These are phyloP conservation scores for Lophius americanus DNA, from an alignment of 2,797 vertebrate species.

Conservation along the genomic window DNA sequence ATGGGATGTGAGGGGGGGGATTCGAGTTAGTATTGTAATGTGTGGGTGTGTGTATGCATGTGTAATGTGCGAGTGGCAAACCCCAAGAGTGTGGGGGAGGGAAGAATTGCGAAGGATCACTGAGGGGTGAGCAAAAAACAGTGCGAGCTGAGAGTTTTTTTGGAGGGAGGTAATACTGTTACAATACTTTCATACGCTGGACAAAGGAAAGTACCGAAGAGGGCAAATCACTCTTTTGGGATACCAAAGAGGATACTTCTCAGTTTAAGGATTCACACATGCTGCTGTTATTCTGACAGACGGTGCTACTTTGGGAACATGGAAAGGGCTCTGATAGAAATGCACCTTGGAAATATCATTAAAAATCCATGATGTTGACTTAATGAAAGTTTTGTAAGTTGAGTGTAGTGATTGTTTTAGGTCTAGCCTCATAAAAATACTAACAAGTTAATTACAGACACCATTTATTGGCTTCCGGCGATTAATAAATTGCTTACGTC, in stretches of 20 bases:
- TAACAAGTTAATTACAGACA: conserved; percentile 7
- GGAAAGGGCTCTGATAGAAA: conserved; percentile 11
- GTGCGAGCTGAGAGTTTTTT: conserved; percentile 15
- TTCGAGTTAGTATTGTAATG: conserved; percentile 54
- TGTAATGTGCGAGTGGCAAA: conserved; percentile 59
- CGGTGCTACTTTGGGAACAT: conserved; percentile 32
- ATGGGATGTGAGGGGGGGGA: background rate
- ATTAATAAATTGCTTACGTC: too few species aligned
- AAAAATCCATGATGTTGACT: conserved; percentile 49
- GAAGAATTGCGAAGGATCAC: conserved; percentile 53
- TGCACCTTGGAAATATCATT: conserved; percentile 10
- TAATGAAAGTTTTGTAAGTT: conserved; percentile 17
- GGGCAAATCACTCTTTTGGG: conserved; percentile 17
- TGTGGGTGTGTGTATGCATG: conserved; percentile 50
- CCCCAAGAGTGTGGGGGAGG: conserved; percentile 67
- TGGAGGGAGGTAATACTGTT: conserved; percentile 11
- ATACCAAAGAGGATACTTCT: conserved; percentile 12
- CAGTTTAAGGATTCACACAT: conserved; percentile 23
- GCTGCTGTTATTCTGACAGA: conserved; percentile 14
- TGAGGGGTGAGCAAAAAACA: conserved; percentile 57
- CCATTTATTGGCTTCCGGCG: conserved; percentile 3
- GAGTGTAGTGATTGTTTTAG: conserved; percentile 15
- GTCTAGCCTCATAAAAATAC: background rate
- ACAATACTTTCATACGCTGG: conserved; percentile 18
- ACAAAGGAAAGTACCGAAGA: conserved; percentile 9